These are phyloP conservation scores for Pseudeuparius sepicola DNA, from an alignment of 2,888 invertebrate species.

Conservation along the genomic window DNA sequence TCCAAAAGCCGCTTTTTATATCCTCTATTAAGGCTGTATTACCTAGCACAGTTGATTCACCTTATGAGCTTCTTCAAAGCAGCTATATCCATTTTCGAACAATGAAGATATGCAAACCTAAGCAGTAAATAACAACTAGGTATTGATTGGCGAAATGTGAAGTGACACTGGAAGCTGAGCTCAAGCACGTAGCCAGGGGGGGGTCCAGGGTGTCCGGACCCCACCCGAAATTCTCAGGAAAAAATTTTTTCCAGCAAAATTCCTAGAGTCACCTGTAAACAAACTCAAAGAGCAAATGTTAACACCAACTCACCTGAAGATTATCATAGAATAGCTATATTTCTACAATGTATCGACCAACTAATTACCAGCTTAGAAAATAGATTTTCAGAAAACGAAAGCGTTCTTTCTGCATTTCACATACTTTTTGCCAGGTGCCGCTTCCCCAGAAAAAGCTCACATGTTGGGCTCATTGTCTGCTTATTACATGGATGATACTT, in stretches of 20 bases:
- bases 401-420: conserved; percentile 1
- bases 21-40: too few relatives aligned
- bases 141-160: too few relatives aligned
- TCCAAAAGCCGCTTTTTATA: too few relatives aligned
- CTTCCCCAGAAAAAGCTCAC: conserved; percentile 1
- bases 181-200: conserved; percentile 2
- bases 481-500: conserved; percentile 8
- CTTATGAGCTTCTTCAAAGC: too few relatives aligned
- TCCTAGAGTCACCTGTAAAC: too few relatives aligned
- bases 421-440: background rate
- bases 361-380: conserved; percentile 10
- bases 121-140: too few relatives aligned
- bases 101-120: too few relatives aligned
- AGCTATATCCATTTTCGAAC: too few relatives aligned
- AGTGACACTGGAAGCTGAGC: too few relatives aligned
- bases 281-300: conserved; percentile 2
- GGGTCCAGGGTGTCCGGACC: conserved; percentile 1
- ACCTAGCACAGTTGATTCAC: too few relatives aligned
- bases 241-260: background rate
- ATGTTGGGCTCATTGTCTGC: background rate
- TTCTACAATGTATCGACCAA: conserved; percentile 10
- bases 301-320: conserved; percentile 6
- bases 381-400: conserved; percentile 5
- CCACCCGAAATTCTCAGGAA: background rate
- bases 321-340: conserved; percentile 6